Conservation (phyloP, 2,888 invertebrate species). For the Aleiodes testaceus region DNA sequence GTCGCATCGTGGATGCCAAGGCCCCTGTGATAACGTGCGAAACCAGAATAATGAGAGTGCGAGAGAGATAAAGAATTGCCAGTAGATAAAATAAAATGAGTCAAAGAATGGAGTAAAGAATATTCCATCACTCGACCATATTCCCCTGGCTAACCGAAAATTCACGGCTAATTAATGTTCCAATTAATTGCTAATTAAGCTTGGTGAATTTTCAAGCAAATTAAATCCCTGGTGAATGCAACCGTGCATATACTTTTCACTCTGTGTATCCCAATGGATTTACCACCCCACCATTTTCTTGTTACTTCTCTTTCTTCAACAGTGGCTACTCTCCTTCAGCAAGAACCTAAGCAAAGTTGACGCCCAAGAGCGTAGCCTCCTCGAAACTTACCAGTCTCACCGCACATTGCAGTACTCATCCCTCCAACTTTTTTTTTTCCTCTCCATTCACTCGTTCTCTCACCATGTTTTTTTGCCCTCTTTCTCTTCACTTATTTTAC, state of each 20-base stretch:
- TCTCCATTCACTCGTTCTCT: conserved; percentile 38
- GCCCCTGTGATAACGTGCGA: background rate
- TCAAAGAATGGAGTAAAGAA: conserved; percentile 36
- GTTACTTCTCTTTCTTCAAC: conserved; percentile 52
- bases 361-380: conserved; percentile 46
- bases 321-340: conserved; percentile 35
- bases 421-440: conserved; percentile 38
- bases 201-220: conserved; percentile 68
- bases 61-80: background rate
- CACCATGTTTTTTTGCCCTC: conserved; percentile 29
- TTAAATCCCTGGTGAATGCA: conserved; percentile 60
- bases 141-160: conserved; percentile 56
- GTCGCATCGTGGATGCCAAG: conserved; percentile 45
- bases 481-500: conserved; percentile 30
- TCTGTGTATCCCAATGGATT: conserved; percentile 46
- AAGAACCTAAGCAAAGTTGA: conserved; percentile 47
- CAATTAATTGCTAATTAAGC: conserved; percentile 72
- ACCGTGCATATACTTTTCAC: conserved; percentile 35
- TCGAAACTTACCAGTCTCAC: conserved; percentile 43
- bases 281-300: conserved; percentile 45
- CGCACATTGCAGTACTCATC: conserved; percentile 46
- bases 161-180: conserved; percentile 69
- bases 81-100: background rate
- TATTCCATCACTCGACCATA: conserved; percentile 22
- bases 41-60: conserved; percentile 40